Conservation (phyloP, 2,113 vertebrate genomes). For the Chloebia gouldiae region DNA sequence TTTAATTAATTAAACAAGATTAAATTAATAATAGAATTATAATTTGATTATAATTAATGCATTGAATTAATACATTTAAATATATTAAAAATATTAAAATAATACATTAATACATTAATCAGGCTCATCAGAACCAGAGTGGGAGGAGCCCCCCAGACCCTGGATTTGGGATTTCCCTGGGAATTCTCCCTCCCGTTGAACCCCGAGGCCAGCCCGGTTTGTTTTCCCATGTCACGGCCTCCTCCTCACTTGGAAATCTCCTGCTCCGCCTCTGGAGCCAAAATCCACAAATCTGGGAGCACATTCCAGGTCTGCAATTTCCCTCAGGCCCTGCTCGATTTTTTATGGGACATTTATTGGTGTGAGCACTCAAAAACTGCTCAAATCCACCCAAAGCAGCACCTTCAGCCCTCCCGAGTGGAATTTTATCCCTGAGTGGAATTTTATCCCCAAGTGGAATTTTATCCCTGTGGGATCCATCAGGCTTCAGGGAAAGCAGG, state of each 20-base stretch:
- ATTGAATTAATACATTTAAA: neutral
- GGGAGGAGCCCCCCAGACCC: neutral
- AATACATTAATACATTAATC: neutral
- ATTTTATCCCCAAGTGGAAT: neutral
- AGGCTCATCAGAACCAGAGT: neutral
- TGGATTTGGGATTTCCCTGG: neutral
- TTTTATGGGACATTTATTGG: neutral
- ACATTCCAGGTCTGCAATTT: neutral
- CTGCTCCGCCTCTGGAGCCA: neutral
- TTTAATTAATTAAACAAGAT: too few species aligned
- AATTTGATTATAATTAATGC: too few species aligned
- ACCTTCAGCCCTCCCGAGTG: neutral
- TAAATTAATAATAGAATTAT: too few species aligned
- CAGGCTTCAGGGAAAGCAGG: neutral
- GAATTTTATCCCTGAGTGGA: neutral
- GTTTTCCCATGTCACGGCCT: neutral
- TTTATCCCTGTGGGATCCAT: neutral
- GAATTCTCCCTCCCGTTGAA: accelerated
- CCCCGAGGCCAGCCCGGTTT: neutral
- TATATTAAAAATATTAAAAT: neutral
- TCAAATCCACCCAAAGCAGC: neutral
- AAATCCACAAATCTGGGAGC: slow-evolving; percentile 17
- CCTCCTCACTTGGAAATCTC: neutral
- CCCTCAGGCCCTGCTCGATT: neutral
- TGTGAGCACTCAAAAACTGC: neutral